Conservation (phyloP, 2,888 invertebrate species). For the Tuberolachnus salignus region DNA sequence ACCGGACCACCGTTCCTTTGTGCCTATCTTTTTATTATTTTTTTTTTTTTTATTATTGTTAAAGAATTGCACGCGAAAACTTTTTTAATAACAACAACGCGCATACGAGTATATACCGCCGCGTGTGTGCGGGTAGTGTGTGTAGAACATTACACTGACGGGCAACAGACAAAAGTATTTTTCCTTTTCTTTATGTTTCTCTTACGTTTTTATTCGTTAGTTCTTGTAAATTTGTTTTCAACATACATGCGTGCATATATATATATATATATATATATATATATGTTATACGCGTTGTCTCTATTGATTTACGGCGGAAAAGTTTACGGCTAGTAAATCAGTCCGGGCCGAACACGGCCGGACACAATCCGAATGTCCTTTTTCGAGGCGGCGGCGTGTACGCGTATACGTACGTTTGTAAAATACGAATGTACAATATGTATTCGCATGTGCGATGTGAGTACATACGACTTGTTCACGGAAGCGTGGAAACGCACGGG, state of each 20-base stretch:
- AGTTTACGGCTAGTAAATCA: slow-evolving; percentile 39
- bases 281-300: too few relatives aligned
- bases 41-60: too few relatives aligned
- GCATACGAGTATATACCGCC: background rate
- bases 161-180: slow-evolving; percentile 21
- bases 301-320: slow-evolving; percentile 46
- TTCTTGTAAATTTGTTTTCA: slow-evolving; percentile 36
- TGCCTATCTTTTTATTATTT: slow-evolving; percentile 27
- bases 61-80: slow-evolving; percentile 4
- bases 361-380: slow-evolving; percentile 14
- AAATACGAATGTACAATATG: too few relatives aligned
- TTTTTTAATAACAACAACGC: slow-evolving; percentile 34
- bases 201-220: background rate
- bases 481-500: too few relatives aligned
- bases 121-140: too few relatives aligned
- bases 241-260: background rate
- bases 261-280: background rate
- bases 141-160: background rate
- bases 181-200: background rate
- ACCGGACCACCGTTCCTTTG: background rate
- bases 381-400: background rate
- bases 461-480: background rate
- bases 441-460: background rate
- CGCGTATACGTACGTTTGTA: background rate
- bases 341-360: slow-evolving; percentile 19